Evolutionary conservation across 2,888 invertebrate genomes (phyloP), one percentile per base, ranked within the genome.

Genomic region (Amphimallon solstitiale): DNA sequence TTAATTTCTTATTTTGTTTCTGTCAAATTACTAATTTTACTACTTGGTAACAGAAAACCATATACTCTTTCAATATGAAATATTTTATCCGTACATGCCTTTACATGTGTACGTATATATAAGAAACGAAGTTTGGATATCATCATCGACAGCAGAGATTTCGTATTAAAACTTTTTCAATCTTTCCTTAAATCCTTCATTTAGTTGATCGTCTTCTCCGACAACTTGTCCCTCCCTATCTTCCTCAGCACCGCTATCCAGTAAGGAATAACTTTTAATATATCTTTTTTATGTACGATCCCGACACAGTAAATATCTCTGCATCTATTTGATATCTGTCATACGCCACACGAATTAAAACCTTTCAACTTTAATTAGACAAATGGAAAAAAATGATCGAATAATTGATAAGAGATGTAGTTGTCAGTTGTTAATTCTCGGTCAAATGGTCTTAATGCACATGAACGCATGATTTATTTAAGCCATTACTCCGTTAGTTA

Each of bases 121-220:
- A 59, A 59, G 43, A 59, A 59, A 29, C 15, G 29, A 34, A 59
- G 43, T 59, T 59, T 29, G 34, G 56, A 43, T 59, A 43, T 59
- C 56, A 59, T 45, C 43, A 59, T 15, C 56, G 43, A 14, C 43
- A 15, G 29, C 10, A 29, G 14, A 43, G 43, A 59, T 59, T 59
- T 43, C 56, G 56, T 59, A 59, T 59, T 59, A 59, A 59, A 59
- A 56, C 56, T 65, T 59, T 65, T 59, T 65, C 59, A 56, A 48
- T 59, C 59, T 49, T 19, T 29, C 23, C 56, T 63, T 65, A 65
- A 65, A 48, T 59, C 65, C 59, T 40, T 40, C 48, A 59, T 65
- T 59, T 56, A 59, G 56, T 65, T 48, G 65, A 65, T 65, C 59
- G 56, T 15, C 65, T 45, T 59, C 56, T 59, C 29, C 56, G 56